Conservation (phyloP, 23 tunicate genomes). For the Oikopleura albicans region DNA sequence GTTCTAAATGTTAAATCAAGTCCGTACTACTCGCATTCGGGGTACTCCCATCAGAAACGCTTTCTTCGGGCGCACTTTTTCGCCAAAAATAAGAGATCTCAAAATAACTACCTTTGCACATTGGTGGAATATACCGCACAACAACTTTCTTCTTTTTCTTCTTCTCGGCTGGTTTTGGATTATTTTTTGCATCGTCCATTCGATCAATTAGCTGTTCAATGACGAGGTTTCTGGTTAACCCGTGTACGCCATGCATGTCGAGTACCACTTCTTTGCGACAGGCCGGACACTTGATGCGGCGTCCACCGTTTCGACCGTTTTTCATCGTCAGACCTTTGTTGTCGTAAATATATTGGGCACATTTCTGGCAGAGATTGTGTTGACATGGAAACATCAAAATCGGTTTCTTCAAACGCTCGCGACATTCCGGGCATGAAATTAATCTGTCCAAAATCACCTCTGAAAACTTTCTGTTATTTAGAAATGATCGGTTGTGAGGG, state of each 20-base stretch:
- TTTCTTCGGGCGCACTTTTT: too few relatives aligned
- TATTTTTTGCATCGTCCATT: neutral
- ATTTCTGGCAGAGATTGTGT: conserved; percentile 7
- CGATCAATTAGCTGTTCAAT: neutral
- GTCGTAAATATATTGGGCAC: conserved; percentile 17
- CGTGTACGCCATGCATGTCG: conserved; percentile 8
- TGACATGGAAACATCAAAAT: neutral
- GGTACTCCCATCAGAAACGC: too few relatives aligned
- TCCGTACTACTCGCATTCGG: too few relatives aligned
- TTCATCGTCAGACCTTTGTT: neutral
- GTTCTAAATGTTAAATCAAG: too few relatives aligned
- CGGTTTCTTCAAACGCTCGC: neutral
- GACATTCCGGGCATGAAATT: neutral
- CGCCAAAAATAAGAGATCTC: too few relatives aligned
- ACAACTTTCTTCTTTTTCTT: neutral
- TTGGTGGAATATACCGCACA: neutral
- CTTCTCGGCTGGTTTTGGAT: neutral
- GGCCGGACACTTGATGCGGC: neutral
- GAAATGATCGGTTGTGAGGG: too few relatives aligned
- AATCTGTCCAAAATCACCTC: neutral
- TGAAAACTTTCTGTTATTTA: neutral
- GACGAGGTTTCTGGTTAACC: neutral
- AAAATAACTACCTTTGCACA: neutral
- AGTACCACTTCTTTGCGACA: conserved; percentile 6
- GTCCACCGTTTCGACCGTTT: neutral